Evolutionary conservation across 2,797 vertebrate genomes (phyloP).

Genomic region (Pipistrellus pipistrellus): DNA sequence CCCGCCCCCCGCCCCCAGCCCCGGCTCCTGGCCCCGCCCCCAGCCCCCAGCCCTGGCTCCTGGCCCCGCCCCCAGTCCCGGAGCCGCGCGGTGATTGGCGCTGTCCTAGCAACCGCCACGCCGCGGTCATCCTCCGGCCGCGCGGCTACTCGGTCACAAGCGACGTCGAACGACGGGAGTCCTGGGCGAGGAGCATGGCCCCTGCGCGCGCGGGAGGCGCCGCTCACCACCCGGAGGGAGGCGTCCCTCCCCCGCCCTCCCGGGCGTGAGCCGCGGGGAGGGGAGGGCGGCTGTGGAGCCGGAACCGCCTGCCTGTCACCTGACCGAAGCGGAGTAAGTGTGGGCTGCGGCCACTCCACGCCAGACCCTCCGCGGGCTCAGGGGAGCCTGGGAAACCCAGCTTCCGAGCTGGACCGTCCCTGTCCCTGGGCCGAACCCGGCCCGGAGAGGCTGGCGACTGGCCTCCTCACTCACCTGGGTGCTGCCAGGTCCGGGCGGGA

Average conservation of each 20-base stretch:
- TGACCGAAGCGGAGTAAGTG: slow-evolving; percentile 69
- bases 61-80: too few relatives aligned
- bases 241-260: background rate
- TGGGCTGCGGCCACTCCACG: background rate
- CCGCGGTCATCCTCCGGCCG: background rate
- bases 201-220: background rate
- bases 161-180: background rate
- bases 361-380: background rate
- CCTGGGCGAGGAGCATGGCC: accelerated
- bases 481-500: background rate
- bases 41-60: too few relatives aligned
- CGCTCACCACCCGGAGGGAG: background rate
- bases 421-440: background rate
- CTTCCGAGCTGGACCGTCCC: background rate
- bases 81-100: slow-evolving; percentile 58
- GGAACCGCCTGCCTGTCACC: background rate
- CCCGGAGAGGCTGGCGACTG: background rate
- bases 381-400: background rate
- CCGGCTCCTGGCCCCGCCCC: background rate
- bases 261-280: background rate
- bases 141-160: background rate
- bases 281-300: background rate
- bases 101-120: slow-evolving; percentile 65
- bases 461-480: background rate
- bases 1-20: too few relatives aligned